Percentiles rank a stretch among this genome's conserved stretches.
phyloP scores from a whole-genome alignment of 2,888 invertebrate genomes.

The Steinernema hermaphroditum region DNA sequence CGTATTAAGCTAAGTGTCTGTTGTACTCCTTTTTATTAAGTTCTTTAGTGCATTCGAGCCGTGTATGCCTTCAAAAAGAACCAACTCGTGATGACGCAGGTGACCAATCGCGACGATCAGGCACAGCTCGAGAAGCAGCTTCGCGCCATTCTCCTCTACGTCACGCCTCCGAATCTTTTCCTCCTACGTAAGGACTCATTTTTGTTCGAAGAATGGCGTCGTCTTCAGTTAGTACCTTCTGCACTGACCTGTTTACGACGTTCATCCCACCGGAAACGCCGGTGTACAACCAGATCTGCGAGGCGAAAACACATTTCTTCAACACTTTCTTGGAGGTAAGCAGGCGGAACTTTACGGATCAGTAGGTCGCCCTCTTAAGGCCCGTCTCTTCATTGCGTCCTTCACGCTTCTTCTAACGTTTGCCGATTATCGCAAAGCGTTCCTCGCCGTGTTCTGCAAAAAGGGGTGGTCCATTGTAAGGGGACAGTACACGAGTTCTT shows the following conservation, averaged over 20 bases:
- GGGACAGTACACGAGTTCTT: too few relatives aligned
- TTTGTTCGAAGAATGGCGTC: not conserved
- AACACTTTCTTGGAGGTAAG: slow-evolving; percentile 5
- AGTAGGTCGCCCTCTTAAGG: not conserved
- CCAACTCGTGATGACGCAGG: too few relatives aligned
- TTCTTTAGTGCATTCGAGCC: too few relatives aligned
- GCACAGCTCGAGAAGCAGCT: not conserved
- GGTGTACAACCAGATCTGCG: not conserved
- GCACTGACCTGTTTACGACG: not conserved
- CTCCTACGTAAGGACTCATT: not conserved
- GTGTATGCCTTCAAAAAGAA: too few relatives aligned
- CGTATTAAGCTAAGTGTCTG: too few relatives aligned
- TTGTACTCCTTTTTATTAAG: too few relatives aligned
- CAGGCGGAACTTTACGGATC: not conserved
- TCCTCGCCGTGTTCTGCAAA: not conserved
- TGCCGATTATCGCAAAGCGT: slow-evolving; percentile 4
- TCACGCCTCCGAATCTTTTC: slow-evolving; percentile 9
- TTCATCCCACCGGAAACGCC: not conserved
- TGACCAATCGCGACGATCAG: too few relatives aligned
- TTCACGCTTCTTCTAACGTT: slow-evolving; percentile 2
- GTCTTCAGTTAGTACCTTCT: not conserved
- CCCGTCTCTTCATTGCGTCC: slow-evolving; percentile 12
- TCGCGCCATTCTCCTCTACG: not conserved
- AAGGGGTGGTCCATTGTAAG: not conserved
- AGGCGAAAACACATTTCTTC: not conserved